Percentiles rank a stretch among this genome's conserved stretches.
These are phyloP conservation scores for Perizoma affinitatum DNA, from an alignment of 2,888 invertebrate genomes.

Conservation along the genomic window DNA sequence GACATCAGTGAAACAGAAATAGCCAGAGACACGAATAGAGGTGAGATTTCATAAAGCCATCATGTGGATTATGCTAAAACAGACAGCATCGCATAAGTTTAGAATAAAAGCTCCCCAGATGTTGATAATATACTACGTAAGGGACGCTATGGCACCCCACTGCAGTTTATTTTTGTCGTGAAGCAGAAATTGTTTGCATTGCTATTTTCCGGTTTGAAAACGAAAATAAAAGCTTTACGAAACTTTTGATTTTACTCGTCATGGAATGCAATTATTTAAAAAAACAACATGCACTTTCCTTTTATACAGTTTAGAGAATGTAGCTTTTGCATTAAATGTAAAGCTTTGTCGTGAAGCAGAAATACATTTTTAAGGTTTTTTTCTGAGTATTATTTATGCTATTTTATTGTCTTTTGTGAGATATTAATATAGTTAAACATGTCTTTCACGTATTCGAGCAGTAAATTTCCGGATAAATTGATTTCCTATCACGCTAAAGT, in stretches of 20 bases:
- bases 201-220: constrained; percentile 30
- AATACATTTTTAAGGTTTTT: too few species aligned
- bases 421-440: too few species aligned
- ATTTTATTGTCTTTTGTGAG: too few species aligned
- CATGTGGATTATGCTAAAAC: too few species aligned
- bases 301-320: too few species aligned
- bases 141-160: constrained; percentile 19
- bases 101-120: constrained; percentile 20
- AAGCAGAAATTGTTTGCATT: constrained; percentile 25
- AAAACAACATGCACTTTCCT: not conserved
- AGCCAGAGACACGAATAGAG: not conserved
- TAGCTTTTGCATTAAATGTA: too few species aligned
- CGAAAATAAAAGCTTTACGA: constrained; percentile 23
- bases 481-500: too few species aligned
- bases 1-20: too few species aligned
- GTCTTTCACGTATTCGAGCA: too few species aligned
- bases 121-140: constrained; percentile 24
- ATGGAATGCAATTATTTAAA: constrained; percentile 13
- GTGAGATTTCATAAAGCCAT: not conserved
- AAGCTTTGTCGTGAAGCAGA: too few species aligned
- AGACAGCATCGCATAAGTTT: not conserved
- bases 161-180: constrained; percentile 28
- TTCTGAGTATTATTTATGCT: too few species aligned
- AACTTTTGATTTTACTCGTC: constrained; percentile 26
- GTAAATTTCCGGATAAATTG: too few species aligned